These are phyloP conservation scores for Cremastinae sp. DNA, from an alignment of 2,888 invertebrate genomes.

Conservation along the genomic window DNA sequence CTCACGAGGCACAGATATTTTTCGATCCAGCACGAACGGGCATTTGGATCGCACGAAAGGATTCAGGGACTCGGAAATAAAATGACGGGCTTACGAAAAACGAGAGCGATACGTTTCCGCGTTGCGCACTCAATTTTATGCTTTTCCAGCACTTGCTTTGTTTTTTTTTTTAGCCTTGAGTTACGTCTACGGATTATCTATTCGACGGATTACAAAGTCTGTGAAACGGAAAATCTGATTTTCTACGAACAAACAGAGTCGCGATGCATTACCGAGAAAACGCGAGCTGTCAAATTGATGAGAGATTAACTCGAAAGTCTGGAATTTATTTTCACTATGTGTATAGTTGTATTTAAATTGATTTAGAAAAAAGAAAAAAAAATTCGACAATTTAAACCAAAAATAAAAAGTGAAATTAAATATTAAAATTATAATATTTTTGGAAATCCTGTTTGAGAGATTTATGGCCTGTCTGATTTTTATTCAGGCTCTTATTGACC, in stretches of 20 bases:
- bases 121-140: slow-evolving; percentile 37
- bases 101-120: slow-evolving; percentile 48
- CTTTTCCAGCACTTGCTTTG: slow-evolving; percentile 22
- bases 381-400: too few relatives aligned
- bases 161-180: slow-evolving; percentile 10
- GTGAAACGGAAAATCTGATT: slow-evolving; percentile 50
- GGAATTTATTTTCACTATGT: too few relatives aligned
- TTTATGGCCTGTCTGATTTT: too few relatives aligned
- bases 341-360: too few relatives aligned
- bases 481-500: too few relatives aligned
- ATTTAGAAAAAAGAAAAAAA: too few relatives aligned
- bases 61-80: slow-evolving; percentile 28
- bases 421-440: too few relatives aligned
- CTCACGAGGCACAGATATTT: slow-evolving; percentile 8
- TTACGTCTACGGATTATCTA: slow-evolving; percentile 5
- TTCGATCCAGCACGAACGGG: slow-evolving; percentile 11
- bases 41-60: slow-evolving; percentile 38
- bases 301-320: slow-evolving; percentile 5
- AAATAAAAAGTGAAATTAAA: too few relatives aligned
- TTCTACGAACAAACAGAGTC: slow-evolving; percentile 37
- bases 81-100: slow-evolving; percentile 41
- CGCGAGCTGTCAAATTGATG: slow-evolving; percentile 28
- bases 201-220: slow-evolving; percentile 37
- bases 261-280: slow-evolving; percentile 14
- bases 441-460: too few relatives aligned